A percentile compares a stretch with the other conserved stretches of the same genome.
phyloP scores from a whole-genome alignment of 2,113 vertebrate species.

The Bolborhynchus lineola region DNA sequence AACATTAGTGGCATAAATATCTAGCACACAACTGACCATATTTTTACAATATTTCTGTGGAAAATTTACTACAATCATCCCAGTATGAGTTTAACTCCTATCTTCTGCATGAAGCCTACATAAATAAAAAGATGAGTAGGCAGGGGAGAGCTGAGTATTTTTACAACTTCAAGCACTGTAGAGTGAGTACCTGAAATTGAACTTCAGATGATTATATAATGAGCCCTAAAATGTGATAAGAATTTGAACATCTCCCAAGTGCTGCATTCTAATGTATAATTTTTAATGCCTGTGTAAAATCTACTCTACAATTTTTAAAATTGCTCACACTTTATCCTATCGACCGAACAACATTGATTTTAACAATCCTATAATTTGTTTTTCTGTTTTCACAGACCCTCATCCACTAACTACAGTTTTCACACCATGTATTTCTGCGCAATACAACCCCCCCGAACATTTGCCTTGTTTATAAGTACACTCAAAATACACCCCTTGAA shows the following conservation, averaged over 20 bases:
- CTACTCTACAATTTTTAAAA: background rate
- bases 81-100: background rate
- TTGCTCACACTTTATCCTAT: background rate
- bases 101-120: background rate
- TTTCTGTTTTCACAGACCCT: background rate
- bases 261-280: background rate
- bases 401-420: background rate
- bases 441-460: fast-evolving
- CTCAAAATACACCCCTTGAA: background rate
- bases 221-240: background rate
- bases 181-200: background rate
- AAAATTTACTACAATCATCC: background rate
- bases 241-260: background rate
- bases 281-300: background rate
- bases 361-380: background rate
- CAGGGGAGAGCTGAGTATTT: background rate
- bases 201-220: background rate
- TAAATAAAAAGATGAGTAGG: background rate
- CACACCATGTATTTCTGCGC: background rate
- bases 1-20: background rate
- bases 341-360: background rate
- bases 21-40: background rate
- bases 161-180: background rate
- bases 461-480: background rate
- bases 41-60: background rate